Evolutionary conservation across 2,888 invertebrate genomes (phyloP).

Genomic region (Hydriomena furcata): DNA sequence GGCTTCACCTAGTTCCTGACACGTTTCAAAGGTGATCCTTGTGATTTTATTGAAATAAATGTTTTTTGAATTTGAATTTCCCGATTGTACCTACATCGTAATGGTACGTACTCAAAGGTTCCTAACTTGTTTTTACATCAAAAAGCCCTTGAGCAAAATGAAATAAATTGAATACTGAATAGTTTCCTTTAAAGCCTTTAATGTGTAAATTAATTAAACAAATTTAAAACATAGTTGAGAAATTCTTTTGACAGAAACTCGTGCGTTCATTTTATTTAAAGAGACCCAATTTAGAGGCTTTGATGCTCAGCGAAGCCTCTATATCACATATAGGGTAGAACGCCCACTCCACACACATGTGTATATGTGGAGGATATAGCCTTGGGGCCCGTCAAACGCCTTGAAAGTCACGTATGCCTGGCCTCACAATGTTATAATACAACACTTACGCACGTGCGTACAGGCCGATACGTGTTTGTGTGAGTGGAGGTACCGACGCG

Average conservation of each 20-base stretch:
- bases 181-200: background rate
- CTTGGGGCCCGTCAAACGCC: conserved; percentile 75
- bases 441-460: conserved; percentile 76
- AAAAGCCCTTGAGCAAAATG: background rate
- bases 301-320: conserved; percentile 63
- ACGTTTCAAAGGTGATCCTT: no score
- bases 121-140: background rate
- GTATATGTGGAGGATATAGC: conserved; percentile 59
- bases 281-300: conserved; percentile 79
- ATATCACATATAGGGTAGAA: conserved; percentile 65
- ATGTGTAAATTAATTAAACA: conserved; percentile 11
- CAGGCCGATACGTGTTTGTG: conserved; percentile 42
- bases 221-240: conserved; percentile 37
- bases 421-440: conserved; percentile 80
- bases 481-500: conserved; percentile 47
- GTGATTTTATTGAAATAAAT: no score
- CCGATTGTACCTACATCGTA: no score
- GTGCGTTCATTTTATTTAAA: conserved; percentile 64
- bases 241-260: conserved; percentile 47
- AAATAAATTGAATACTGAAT: background rate
- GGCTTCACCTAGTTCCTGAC: no score
- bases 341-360: conserved; percentile 60
- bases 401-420: conserved; percentile 79
- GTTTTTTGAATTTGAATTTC: no score
- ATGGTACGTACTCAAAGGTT: no score